Conservation (phyloP, 1,140 invertebrate genomes). For the Nephotettix cincticeps region DNA sequence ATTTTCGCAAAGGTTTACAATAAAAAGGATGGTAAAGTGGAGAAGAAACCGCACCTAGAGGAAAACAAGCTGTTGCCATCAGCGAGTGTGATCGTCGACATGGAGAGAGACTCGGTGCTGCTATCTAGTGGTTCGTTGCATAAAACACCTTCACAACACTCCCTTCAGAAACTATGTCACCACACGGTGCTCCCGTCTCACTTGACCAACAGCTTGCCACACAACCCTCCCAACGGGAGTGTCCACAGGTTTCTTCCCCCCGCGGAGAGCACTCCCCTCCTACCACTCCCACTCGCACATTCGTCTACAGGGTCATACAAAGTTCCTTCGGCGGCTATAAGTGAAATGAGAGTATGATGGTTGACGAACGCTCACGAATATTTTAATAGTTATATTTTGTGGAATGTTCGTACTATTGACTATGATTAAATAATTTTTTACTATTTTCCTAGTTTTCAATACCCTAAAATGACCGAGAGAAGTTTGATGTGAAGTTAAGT, state of each 20-base stretch:
- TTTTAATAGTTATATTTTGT: no score
- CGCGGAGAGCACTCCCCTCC: neutral
- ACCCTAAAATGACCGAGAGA: no score
- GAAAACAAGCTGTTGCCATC: conserved; percentile 8
- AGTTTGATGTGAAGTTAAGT: no score
- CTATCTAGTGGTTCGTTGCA: neutral
- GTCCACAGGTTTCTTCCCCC: neutral
- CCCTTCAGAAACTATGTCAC: conserved; percentile 13
- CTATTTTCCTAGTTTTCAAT: no score
- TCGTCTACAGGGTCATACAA: neutral
- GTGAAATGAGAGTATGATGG: conserved; percentile 22
- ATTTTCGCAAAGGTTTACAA: conserved; percentile 93
- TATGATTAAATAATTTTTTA: no score
- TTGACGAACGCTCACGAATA: neutral
- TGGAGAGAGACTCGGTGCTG: conserved; percentile 24
- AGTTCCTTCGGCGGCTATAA: neutral
- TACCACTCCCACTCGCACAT: neutral
- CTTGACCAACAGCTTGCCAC: conserved; percentile 29
- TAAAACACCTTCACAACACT: conserved; percentile 2
- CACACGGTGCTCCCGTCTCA: neutral
- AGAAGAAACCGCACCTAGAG: conserved; percentile 38
- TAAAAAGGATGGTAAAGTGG: conserved; percentile 74
- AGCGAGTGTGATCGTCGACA: conserved; percentile 27
- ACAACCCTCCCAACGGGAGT: neutral
- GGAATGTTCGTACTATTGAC: no score